phyloP scores from a whole-genome alignment of 1,140 invertebrate species.

The Holotrichia oblita region DNA sequence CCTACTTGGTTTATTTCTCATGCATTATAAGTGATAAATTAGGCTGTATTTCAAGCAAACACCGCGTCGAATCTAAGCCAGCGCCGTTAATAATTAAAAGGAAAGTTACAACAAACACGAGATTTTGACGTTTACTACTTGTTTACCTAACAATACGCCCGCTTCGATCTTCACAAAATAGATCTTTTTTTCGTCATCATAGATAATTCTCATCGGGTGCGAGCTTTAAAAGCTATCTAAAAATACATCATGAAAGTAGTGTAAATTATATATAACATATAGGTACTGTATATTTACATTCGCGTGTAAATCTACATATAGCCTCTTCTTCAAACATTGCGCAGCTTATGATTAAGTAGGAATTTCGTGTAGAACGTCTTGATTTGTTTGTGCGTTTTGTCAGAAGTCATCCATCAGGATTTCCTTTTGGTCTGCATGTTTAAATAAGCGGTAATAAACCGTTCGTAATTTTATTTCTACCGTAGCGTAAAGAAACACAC shows the following conservation, averaged over 20 bases:
- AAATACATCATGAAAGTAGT: background rate
- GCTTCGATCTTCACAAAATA: background rate
- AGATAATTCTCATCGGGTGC: background rate
- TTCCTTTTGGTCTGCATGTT: background rate
- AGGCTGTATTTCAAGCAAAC: background rate
- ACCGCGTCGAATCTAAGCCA: background rate
- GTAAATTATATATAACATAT: constrained; percentile 13
- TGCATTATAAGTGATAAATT: background rate
- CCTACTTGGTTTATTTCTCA: no score
- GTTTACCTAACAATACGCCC: constrained; percentile 6
- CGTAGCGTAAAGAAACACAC: background rate
- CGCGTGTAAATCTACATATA: background rate
- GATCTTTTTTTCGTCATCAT: background rate
- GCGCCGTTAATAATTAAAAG: background rate
- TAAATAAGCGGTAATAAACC: constrained; percentile 5
- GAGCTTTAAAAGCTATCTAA: background rate
- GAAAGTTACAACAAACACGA: background rate
- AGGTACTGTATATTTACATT: constrained; percentile 1
- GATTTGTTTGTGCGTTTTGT: constrained; percentile 1
- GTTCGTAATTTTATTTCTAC: background rate
- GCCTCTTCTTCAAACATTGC: constrained; percentile 6
- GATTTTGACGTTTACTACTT: constrained; percentile 13
- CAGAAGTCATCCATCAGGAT: constrained; percentile 5
- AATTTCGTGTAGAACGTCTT: background rate
- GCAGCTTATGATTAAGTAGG: background rate